Conservation (phyloP, 2,888 invertebrate species). For the Busseola fusca region DNA sequence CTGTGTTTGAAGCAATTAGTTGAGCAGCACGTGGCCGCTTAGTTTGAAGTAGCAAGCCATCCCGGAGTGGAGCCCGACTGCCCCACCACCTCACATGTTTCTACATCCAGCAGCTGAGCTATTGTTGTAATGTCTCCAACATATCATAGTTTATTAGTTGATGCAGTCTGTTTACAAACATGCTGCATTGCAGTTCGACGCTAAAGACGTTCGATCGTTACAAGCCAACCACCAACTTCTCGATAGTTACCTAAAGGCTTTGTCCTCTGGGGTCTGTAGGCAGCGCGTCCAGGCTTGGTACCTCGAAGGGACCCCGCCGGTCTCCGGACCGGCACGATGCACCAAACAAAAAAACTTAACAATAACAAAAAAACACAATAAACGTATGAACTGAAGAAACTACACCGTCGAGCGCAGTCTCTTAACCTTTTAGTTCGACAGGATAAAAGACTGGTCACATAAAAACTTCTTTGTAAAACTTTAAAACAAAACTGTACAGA, state of each 20-base stretch:
- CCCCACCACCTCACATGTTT: slow-evolving; percentile 41
- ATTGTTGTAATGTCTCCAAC: slow-evolving; percentile 60
- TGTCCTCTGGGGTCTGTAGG: slow-evolving; percentile 82
- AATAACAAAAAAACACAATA: slow-evolving; percentile 88
- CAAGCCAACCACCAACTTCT: slow-evolving; percentile 64
- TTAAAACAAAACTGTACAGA: slow-evolving; percentile 86
- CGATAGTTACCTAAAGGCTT: slow-evolving; percentile 88
- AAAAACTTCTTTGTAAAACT: slow-evolving; percentile 85
- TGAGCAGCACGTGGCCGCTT: slow-evolving; percentile 61
- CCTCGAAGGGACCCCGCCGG: slow-evolving; percentile 83
- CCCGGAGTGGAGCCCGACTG: slow-evolving; percentile 29
- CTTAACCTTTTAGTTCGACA: slow-evolving; percentile 78
- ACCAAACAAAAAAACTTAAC: slow-evolving; percentile 89
- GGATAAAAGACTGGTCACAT: slow-evolving; percentile 82
- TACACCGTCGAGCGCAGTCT: slow-evolving; percentile 81
- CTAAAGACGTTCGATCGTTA: slow-evolving; percentile 62
- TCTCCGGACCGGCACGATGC: slow-evolving; percentile 87
- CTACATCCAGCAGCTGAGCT: slow-evolving; percentile 51
- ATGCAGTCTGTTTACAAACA: slow-evolving; percentile 74
- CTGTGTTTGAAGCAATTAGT: slow-evolving; percentile 51
- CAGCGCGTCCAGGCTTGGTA: slow-evolving; percentile 84
- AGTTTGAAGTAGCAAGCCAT: slow-evolving; percentile 39
- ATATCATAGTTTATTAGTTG: slow-evolving; percentile 63
- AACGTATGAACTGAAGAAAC: slow-evolving; percentile 85
- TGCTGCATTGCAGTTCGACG: slow-evolving; percentile 68